Evolutionary conservation across 2,888 invertebrate species (phyloP), one percentile per base, ranked within the genome.

Genomic region (Spisula solida): DNA sequence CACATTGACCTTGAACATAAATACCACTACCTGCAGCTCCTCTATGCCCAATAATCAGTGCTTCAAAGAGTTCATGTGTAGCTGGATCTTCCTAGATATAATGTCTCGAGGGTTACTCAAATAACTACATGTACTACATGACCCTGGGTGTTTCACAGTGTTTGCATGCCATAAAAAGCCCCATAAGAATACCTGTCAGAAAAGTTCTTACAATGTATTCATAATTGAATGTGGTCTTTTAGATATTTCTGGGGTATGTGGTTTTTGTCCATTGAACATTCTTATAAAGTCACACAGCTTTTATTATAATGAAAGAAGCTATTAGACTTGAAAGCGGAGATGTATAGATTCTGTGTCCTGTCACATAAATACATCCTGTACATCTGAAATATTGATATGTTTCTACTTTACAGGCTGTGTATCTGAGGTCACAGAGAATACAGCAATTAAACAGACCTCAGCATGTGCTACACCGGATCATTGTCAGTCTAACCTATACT

Each of bases 401-500:
- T 80, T 80, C 29, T 48, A 0, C 47, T 80, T 51, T 25, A 12
- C 31, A 47, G 47, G n/a, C 25, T 80, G 80, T 80, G 25, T 6
- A 25, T 25, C 48, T n/a, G 41, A 80, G 25, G 87, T 41, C 18
- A 29, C 29, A n/a, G 25, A 82, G 34, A 47, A 70, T 48, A 20
- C 82, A 47, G 5, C 25, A 31, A 86, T 48, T 14, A 80, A 84
- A 10, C 81, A 91, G 47, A 79, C 81, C n/a, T 87, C 82, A 84
- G 92, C 92, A 31, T 92, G 92, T 87, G 87, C 87, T 79, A 88
- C 86, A 34, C 90, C 90, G 20, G 47, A 60, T 5, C 66, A 66
- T 4, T 92, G 92, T 78, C 78, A 31, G 25, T 87, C 87, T 48
- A 91, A 89, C 84, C 34, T 83, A 12, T 94, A 93, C 83, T 93